A percentile compares a stretch with the other conserved stretches of the same genome.
phyloP scores from a whole-genome alignment of 53 echinoderm and acorn worm genomes.

The Hippasteria phrygiana region DNA sequence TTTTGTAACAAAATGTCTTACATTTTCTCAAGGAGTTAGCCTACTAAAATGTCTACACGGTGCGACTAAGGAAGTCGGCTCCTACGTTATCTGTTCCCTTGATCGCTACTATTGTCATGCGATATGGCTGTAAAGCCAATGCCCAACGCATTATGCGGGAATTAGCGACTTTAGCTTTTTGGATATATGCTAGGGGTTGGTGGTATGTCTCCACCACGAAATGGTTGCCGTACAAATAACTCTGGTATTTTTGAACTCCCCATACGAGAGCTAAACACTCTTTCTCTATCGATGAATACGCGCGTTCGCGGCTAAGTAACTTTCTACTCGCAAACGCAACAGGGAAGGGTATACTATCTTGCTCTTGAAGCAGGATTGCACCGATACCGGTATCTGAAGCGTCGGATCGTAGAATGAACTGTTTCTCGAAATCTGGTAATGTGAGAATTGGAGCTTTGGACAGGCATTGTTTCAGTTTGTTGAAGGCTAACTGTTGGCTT shows the following conservation, averaged over 20 bases:
- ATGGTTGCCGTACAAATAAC: constrained; percentile 38
- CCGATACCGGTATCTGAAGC: constrained; percentile 61
- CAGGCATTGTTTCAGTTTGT: constrained; percentile 6
- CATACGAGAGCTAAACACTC: constrained; percentile 56
- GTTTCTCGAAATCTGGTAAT: constrained; percentile 18
- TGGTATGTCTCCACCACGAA: constrained; percentile 62
- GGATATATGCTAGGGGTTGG: constrained; percentile 37
- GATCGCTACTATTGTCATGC: constrained; percentile 15
- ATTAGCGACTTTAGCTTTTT: constrained; percentile 51
- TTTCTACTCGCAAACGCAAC: constrained; percentile 49
- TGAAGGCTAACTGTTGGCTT: constrained; percentile 16
- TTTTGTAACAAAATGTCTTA: constrained; percentile 5
- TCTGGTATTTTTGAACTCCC: constrained; percentile 25
- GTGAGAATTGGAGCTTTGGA: constrained; percentile 37
- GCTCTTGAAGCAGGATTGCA: constrained; percentile 50
- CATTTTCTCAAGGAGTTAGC: constrained; percentile 2
- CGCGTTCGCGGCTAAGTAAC: constrained; percentile 37
- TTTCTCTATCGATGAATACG: constrained; percentile 47
- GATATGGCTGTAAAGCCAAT: constrained; percentile 43
- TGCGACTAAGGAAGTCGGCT: constrained; percentile 55
- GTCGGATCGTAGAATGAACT: constrained; percentile 59
- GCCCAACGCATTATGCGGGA: constrained; percentile 47
- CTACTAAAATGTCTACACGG: neutral
- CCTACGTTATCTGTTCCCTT: constrained; percentile 54
- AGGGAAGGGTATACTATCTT: neutral